phyloP scores from a whole-genome alignment of 2,797 vertebrate genomes.

The Neosalanx taihuensis region DNA sequence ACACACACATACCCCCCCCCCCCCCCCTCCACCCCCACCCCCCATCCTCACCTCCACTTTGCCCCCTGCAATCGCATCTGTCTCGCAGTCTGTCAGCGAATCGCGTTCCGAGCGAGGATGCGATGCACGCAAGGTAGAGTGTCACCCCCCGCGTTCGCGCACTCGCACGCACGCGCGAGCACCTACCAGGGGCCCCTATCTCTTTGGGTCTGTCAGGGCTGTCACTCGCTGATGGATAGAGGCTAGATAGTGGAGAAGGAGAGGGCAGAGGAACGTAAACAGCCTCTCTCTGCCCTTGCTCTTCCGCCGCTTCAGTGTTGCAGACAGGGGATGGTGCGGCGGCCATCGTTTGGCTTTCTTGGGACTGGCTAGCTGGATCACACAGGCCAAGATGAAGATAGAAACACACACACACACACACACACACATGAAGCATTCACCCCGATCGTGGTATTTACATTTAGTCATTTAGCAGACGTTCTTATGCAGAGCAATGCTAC shows the following conservation, averaged over 20 bases:
- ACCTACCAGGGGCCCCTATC: conserved; percentile 40
- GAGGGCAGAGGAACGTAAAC: conserved; percentile 44
- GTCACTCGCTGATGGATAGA: conserved; percentile 60
- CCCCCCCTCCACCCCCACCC: conserved; percentile 8
- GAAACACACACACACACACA: neutral
- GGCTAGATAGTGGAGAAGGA: conserved; percentile 48
- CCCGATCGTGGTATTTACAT: too few relatives aligned
- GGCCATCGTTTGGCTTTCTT: too few relatives aligned
- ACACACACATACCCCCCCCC: conserved; percentile 2
- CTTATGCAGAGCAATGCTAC: too few relatives aligned
- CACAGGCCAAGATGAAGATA: too few relatives aligned
- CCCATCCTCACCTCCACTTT: conserved; percentile 20
- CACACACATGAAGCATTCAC: too few relatives aligned
- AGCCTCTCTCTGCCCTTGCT: conserved; percentile 37
- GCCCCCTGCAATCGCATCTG: conserved; percentile 24
- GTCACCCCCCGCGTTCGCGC: conserved; percentile 41
- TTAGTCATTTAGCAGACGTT: too few relatives aligned
- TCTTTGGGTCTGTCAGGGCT: conserved; percentile 57
- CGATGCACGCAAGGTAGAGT: conserved; percentile 40
- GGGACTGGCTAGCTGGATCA: neutral
- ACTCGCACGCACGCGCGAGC: neutral
- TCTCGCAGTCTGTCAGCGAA: conserved; percentile 41
- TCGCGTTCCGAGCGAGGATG: conserved; percentile 28
- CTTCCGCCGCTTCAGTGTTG: conserved; percentile 16
- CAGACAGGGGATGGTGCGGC: too few relatives aligned